Base-by-base conservation (phyloP, 2,113 vertebrate species). In the Pluvianellus socialis region DNA sequence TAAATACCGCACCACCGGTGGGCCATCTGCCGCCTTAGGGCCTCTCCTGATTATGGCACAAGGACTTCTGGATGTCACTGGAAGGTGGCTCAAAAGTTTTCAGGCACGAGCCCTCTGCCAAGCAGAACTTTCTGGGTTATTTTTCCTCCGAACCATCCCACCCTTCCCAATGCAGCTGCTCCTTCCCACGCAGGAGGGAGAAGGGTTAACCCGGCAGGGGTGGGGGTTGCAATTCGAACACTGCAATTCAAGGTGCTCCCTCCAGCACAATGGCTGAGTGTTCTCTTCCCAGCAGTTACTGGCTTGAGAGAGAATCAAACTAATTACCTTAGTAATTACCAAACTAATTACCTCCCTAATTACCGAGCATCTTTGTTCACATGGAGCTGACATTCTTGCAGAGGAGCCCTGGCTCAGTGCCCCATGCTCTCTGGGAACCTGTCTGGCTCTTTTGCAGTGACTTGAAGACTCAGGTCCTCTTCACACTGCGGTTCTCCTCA, bases 311-410 rank as follows among this genome's bases (percentile, higher is more conserved):
- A 94, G 92, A 97, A 95, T 85, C 88, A 94, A 96, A 94, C 95
- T 97, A 97, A 97, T 97, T 97, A 96, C 93, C 58, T 97, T 35
- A 84, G 92, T 96, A 96, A 97, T 97, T 97, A 97, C 90, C 86
- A 82, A 96, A 95, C 95, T 97, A 96, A 97, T 97, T 97, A 94
- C 92, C 91, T 96, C 90, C 68, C 87, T 97, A 96, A 97, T 97
- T 97, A 96, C 85, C 40, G 4, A 4, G 90, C 56, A 19, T 94
- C 95, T 97, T 93, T 92, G 95, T 91, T 97, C 91, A 75, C 73
- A 7, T 1, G 24, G 58, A 93, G 79, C 87, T 81, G 87, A 81
- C 67, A 58, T 90, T 62, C 88, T 49, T 92, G 85, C 65, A 62
- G 59, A 72, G 87, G 49, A 88, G 58, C 53, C 72, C 92, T 84